A percentile compares a stretch with the other conserved stretches of the same genome.
phyloP scores from a whole-genome alignment of 2,797 vertebrate genomes.

The Hyperoplus lanceolatus region DNA sequence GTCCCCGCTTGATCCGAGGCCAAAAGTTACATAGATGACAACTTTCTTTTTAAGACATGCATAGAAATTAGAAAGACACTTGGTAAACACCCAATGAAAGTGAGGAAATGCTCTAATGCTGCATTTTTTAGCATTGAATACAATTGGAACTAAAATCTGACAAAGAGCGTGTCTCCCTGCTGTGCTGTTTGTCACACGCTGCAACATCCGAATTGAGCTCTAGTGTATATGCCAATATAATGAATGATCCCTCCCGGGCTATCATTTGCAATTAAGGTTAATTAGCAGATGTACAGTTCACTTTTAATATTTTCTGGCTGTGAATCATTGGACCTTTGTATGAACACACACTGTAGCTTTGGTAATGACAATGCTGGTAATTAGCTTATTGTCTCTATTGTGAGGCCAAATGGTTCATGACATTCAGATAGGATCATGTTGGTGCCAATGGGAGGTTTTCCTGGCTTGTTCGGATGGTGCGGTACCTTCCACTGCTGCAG shows the following conservation, averaged over 20 bases:
- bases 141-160: slow-evolving; percentile 44
- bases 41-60: slow-evolving; percentile 19
- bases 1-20: slow-evolving; percentile 24
- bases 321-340: slow-evolving; percentile 57
- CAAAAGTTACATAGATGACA: slow-evolving; percentile 38
- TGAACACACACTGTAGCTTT: slow-evolving; percentile 56
- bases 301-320: slow-evolving; percentile 62
- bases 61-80: slow-evolving; percentile 8
- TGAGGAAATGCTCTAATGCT: background rate
- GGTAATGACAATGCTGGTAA: slow-evolving; percentile 57
- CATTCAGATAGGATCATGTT: slow-evolving; percentile 41
- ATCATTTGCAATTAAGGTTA: slow-evolving; percentile 74
- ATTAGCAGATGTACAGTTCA: slow-evolving; percentile 69
- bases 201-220: slow-evolving; percentile 46
- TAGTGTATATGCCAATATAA: slow-evolving; percentile 38
- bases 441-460: slow-evolving; percentile 22
- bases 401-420: slow-evolving; percentile 41
- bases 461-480: slow-evolving; percentile 40
- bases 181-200: slow-evolving; percentile 48
- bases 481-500: slow-evolving; percentile 15
- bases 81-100: background rate
- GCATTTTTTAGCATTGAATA: slow-evolving; percentile 32
- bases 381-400: slow-evolving; percentile 64
- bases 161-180: slow-evolving; percentile 34
- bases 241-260: slow-evolving; percentile 71